Evolutionary conservation across 2,888 invertebrate genomes (phyloP).

Genomic region (Torymus auratus): DNA sequence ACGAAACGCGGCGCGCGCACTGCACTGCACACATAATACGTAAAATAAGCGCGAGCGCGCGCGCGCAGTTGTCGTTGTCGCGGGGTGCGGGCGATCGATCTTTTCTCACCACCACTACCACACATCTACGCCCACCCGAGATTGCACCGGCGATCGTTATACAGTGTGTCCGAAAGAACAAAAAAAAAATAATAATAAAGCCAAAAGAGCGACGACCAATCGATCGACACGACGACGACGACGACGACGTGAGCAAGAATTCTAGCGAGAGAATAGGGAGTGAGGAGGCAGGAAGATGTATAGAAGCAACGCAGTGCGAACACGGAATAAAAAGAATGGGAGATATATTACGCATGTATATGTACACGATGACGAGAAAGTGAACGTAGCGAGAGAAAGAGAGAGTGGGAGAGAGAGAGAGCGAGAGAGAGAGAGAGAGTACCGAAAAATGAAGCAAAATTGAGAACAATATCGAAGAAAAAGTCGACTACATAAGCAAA

Average conservation of each 20-base stretch:
- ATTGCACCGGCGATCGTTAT: background rate
- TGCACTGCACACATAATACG: too few species aligned
- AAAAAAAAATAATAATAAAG: background rate
- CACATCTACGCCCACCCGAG: too few species aligned
- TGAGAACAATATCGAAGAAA: conserved; percentile 58
- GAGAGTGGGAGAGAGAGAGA: background rate
- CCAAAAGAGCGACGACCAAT: conserved; percentile 35
- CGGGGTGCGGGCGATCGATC: too few species aligned
- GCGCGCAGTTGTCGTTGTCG: too few species aligned
- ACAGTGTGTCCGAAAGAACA: too few species aligned
- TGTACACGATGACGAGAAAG: too few species aligned
- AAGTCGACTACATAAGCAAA: conserved; percentile 62
- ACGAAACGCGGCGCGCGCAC: background rate
- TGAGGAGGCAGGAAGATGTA: background rate
- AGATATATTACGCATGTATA: too few species aligned
- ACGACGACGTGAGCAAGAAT: background rate
- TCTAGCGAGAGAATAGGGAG: too few species aligned
- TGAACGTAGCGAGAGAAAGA: background rate
- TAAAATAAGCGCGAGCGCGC: too few species aligned
- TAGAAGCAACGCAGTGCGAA: background rate
- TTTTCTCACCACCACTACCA: too few species aligned
- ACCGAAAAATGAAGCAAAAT: conserved; percentile 55
- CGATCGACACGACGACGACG: conserved; percentile 20
- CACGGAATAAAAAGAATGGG: background rate
- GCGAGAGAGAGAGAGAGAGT: conserved; percentile 27